Percentiles rank a stretch among this genome's conserved stretches.
phyloP scores from a whole-genome alignment of 2,888 invertebrate species.

The Scaptomyza cyrtandrae region DNA sequence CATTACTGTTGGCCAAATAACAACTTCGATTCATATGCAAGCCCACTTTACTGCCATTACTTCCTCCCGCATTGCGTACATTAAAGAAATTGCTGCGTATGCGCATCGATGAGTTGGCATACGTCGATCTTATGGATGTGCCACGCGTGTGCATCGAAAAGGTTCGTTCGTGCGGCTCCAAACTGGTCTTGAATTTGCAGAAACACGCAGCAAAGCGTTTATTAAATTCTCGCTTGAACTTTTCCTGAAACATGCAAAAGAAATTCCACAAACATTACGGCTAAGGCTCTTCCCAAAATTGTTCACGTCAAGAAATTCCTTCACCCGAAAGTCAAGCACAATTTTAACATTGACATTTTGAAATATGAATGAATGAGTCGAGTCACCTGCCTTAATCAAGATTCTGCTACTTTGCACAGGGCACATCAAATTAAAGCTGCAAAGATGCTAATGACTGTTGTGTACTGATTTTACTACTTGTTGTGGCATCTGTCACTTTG shows the following conservation, averaged over 20 bases:
- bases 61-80: conserved; percentile 21
- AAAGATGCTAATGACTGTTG: conserved; percentile 50
- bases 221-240: conserved; percentile 91
- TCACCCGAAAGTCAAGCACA: not conserved
- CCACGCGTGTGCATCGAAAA: conserved; percentile 84
- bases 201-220: conserved; percentile 88
- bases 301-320: not conserved
- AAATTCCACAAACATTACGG: not conserved
- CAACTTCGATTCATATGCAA: conserved; percentile 39
- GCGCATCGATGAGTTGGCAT: conserved; percentile 82
- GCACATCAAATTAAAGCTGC: conserved; percentile 1
- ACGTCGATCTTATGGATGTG: conserved; percentile 83
- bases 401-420: not conserved
- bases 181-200: conserved; percentile 80
- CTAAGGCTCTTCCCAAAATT: not conserved
- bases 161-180: conserved; percentile 82
- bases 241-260: conserved; percentile 86
- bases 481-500: conserved; percentile 48
- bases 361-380: not conserved
- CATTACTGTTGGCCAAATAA: conserved; percentile 29
- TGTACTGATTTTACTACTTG: conserved; percentile 34
- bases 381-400: not conserved
- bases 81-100: conserved; percentile 78
- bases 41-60: conserved; percentile 48
- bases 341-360: not conserved